A percentile compares a stretch with the other conserved stretches of the same genome.
Conservation (phyloP, 2,888 invertebrate genomes). For the Silvanus unidentatus region DNA sequence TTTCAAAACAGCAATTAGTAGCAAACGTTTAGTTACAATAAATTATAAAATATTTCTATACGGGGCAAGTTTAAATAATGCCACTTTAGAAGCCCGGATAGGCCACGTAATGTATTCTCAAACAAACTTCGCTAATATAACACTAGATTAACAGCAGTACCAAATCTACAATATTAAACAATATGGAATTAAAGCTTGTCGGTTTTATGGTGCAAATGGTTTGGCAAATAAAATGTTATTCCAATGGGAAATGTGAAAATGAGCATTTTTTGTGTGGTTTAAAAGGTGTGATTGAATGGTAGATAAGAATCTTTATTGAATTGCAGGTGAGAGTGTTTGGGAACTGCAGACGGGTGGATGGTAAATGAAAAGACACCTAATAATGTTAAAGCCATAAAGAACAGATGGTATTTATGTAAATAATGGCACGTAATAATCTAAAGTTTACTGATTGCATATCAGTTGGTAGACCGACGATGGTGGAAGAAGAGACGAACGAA, state of each 20-base stretch:
- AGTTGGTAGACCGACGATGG: neutral
- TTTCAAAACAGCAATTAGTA: conserved; percentile 42
- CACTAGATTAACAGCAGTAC: conserved; percentile 38
- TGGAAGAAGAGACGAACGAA: no score
- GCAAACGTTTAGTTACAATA: conserved; percentile 41
- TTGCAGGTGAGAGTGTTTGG: neutral
- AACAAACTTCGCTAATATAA: conserved; percentile 43
- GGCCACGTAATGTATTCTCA: conserved; percentile 36
- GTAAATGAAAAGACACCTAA: conserved; percentile 30
- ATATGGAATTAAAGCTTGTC: neutral
- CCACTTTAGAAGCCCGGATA: conserved; percentile 29
- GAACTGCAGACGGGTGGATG: neutral
- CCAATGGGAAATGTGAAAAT: no score
- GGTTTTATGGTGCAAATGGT: no score
- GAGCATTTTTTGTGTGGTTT: no score
- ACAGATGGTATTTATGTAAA: conserved; percentile 36
- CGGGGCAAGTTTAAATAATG: conserved; percentile 41
- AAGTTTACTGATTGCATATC: conserved; percentile 5
- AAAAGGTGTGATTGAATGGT: no score
- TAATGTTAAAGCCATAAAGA: conserved; percentile 36
- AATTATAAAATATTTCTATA: conserved; percentile 43
- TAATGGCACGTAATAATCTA: conserved; percentile 15
- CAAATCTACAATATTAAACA: conserved; percentile 17
- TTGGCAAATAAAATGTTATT: no score
- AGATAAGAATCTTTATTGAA: no score